Evolutionary conservation across 2,797 vertebrate genomes (phyloP).

Genomic region (Anabacerthia variegaticeps): DNA sequence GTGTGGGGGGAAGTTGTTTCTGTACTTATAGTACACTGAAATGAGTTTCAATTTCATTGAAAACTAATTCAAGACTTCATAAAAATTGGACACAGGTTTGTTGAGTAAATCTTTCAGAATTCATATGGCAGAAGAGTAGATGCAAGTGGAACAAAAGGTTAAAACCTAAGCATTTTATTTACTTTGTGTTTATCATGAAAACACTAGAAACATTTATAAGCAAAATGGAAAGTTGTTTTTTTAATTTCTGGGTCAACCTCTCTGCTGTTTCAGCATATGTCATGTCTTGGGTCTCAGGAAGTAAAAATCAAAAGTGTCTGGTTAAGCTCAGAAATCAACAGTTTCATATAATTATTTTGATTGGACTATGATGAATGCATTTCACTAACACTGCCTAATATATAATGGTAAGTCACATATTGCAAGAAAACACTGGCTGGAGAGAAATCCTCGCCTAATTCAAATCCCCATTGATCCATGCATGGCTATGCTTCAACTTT

Average conservation of each 20-base stretch:
- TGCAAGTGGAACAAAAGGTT: neutral
- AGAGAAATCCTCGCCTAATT: neutral
- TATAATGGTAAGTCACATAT: neutral
- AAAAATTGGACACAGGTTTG: accelerated
- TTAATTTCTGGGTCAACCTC: neutral
- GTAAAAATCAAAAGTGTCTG: neutral
- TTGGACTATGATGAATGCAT: neutral
- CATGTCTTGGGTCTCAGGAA: neutral
- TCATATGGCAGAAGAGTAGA: neutral
- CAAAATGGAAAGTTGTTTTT: neutral
- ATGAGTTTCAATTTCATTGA: neutral
- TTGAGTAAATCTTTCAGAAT: neutral
- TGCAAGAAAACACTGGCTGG: neutral
- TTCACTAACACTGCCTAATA: neutral
- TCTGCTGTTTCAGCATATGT: neutral
- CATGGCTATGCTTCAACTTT: neutral
- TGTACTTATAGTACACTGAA: neutral
- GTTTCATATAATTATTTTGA: neutral
- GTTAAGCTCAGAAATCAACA: neutral
- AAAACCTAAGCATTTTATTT: neutral
- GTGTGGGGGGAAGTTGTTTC: neutral
- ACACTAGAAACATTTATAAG: neutral
- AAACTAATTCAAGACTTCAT: neutral
- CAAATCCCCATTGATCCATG: neutral
- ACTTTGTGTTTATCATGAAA: neutral